Evolutionary conservation across 2,113 vertebrate species (phyloP).

Genomic region (Chaetops frenatus): DNA sequence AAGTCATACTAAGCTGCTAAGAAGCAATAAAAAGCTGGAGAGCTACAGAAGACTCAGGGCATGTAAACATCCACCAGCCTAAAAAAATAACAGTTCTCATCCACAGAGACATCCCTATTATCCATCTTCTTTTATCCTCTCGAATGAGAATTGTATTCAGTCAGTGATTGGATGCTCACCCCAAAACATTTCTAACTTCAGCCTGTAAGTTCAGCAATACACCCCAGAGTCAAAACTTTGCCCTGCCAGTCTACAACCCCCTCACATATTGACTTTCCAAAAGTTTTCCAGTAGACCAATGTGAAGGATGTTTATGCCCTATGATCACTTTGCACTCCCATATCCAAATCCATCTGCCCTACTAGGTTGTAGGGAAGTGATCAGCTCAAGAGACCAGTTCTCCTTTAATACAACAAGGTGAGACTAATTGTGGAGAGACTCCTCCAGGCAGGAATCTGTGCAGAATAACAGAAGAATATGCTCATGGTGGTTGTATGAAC

Average conservation of each 20-base stretch:
- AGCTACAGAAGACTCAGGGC: not conserved
- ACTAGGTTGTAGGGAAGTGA: not conserved
- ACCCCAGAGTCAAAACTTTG: not conserved
- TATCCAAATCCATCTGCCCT: not conserved
- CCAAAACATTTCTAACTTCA: not conserved
- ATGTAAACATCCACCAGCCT: not conserved
- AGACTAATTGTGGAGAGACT: not conserved
- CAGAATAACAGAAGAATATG: not conserved
- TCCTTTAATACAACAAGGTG: not conserved
- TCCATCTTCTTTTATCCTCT: not conserved
- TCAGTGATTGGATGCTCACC: not conserved
- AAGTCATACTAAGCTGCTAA: not conserved
- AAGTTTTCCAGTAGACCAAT: not conserved
- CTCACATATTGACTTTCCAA: not conserved
- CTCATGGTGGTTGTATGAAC: not conserved
- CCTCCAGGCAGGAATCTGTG: not conserved
- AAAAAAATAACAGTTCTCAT: not conserved
- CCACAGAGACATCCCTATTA: not conserved
- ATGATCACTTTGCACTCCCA: not conserved
- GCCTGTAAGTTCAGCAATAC: not conserved
- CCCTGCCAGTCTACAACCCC: not conserved
- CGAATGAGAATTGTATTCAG: not conserved
- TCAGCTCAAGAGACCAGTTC: not conserved
- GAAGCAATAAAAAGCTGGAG: conserved; percentile 23
- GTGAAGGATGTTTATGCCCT: not conserved